Evolutionary conservation across 2,113 vertebrate species (phyloP).

Genomic region (Hemichromis elongatus): DNA sequence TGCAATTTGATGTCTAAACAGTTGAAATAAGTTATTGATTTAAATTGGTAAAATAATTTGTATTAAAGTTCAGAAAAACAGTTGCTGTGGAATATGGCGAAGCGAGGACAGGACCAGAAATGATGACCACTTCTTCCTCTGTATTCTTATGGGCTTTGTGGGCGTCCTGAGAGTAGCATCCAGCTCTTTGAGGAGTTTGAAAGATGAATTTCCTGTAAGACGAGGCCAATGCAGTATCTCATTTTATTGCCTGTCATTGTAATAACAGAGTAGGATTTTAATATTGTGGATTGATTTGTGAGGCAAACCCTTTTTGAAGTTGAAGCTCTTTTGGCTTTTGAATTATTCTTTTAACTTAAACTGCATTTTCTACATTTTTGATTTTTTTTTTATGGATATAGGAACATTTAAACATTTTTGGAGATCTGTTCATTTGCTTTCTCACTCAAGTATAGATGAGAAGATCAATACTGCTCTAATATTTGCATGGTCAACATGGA

Average conservation of each 20-base stretch:
- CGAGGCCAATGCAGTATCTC: background rate
- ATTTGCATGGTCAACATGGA: background rate
- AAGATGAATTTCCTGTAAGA: background rate
- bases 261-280: background rate
- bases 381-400: background rate
- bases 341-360: background rate
- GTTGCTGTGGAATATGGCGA: background rate
- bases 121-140: background rate
- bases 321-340: background rate
- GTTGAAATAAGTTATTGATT: background rate
- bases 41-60: background rate
- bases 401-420: background rate
- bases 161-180: background rate
- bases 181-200: background rate
- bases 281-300: background rate
- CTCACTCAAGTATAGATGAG: background rate
- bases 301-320: background rate
- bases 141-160: background rate
- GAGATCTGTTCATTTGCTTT: background rate
- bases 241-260: conserved; percentile 2
- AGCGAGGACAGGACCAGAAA: background rate
- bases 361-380: background rate
- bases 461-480: background rate
- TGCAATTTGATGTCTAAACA: background rate
- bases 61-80: background rate